Evolutionary conservation across 1,140 invertebrate genomes (phyloP), one percentile per base, ranked within the genome.

Genomic region (Stenopsyche tienmushanensis): DNA sequence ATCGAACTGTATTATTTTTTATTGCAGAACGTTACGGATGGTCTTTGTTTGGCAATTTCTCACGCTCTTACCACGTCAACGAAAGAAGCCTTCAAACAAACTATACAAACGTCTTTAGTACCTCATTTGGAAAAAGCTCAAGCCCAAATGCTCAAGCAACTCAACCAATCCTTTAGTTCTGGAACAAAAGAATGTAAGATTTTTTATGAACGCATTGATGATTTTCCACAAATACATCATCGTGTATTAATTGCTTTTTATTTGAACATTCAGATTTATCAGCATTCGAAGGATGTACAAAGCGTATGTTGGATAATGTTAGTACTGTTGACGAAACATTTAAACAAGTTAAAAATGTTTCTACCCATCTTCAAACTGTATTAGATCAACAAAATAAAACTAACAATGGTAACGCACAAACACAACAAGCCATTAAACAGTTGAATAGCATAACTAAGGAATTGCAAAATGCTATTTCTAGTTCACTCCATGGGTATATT

Each of bases 121-220:
- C 94, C 94, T 10, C 85, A 86, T 10, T 90, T 94, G 83, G 93
- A 96, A 74, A 89, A 89, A 75, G 86, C 90, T 42, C 91, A 90
- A 71, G 86, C 89, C 71, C 86, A 86, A 70, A 91, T 97, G 83
- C 95, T 95, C 72, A 82, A 85, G 26, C 94, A 97, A 80, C 84
- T 97, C 1, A 93, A 95, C 74, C 88, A 92, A 13, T 85, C 88
- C 1, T 97, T 97, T 76, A 85, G 87, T 41, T 84, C 83, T 67
- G 94, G 94, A 67, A 93, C 92, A 2, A 88, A 87, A 73, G 93
- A 97, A 80, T 95, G 93, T 96, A 83, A 87, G 89, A 82, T 26
- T 50, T 18, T 41, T 58, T 18, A 3, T 50, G n/a, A 1, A 13
- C 24, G 17, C 5, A 24, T 53, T n/a, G n/a, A n/a, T n/a, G n/a